Percentiles rank a stretch among this genome's conserved stretches.
phyloP scores from a whole-genome alignment of 2,113 vertebrate genomes.

The Abramis brama region DNA sequence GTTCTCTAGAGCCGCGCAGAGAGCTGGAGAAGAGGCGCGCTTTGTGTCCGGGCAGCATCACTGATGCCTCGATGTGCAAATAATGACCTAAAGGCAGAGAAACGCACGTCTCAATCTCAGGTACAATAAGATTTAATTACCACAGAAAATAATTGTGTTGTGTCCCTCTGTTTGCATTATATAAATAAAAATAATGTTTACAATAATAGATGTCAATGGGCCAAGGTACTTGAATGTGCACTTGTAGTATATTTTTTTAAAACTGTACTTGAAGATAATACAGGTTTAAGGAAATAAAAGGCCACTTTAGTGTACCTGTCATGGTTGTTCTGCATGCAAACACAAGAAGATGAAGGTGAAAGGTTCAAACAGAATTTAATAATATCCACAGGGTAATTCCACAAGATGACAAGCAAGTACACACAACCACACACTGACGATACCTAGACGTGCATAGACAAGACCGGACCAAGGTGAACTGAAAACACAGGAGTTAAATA shows the following conservation, averaged over 20 bases:
- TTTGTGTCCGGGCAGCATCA: conserved; percentile 86
- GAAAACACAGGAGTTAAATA: no score
- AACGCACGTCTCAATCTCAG: not conserved
- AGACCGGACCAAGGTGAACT: not conserved
- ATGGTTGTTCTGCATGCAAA: no score
- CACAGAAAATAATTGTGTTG: no score
- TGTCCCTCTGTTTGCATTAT: no score
- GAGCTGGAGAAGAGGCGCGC: conserved; percentile 78
- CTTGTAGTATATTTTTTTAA: no score
- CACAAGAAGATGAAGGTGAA: not conserved
- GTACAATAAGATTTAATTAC: no score
- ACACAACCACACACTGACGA: not conserved
- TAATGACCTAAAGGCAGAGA: conserved; percentile 82
- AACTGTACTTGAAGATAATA: no score
- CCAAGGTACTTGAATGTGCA: no score
- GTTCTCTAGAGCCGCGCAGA: conserved; percentile 78
- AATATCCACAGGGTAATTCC: not conserved
- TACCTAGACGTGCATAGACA: not conserved
- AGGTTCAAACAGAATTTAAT: not conserved
- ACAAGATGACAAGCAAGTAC: not conserved
- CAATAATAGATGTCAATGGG: no score
- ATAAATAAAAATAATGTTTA: no score
- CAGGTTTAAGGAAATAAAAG: no score
- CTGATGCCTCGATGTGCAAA: conserved; percentile 91
- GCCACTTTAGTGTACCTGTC: no score